Evolutionary conservation across 2,888 invertebrate genomes (phyloP).

Genomic region (Trisateles emortualis): DNA sequence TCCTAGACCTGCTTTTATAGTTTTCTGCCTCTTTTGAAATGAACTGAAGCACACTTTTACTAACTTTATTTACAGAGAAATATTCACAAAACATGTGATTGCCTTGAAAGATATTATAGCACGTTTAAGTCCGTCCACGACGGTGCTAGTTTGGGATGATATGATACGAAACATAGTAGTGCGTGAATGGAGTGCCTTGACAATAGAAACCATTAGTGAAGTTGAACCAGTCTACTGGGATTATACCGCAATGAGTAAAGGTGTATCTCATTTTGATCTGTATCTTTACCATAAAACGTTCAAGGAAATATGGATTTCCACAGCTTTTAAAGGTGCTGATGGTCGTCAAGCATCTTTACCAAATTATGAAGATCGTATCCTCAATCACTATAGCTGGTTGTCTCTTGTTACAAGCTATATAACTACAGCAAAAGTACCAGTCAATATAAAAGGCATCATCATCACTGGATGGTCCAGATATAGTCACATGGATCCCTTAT

Average conservation of each 20-base stretch:
- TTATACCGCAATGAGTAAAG: constrained; percentile 73
- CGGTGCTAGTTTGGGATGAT: constrained; percentile 93
- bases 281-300: constrained; percentile 80
- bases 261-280: constrained; percentile 59
- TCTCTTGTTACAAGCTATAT: constrained; percentile 84
- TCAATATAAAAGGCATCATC: constrained; percentile 88
- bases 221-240: constrained; percentile 91
- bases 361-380: constrained; percentile 88
- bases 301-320: constrained; percentile 91
- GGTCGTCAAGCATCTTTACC: constrained; percentile 83
- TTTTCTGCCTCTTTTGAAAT: background rate
- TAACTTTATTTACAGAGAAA: constrained; percentile 68
- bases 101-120: constrained; percentile 81
- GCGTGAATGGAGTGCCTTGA: too few species aligned
- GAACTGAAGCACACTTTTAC: too few species aligned
- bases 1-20: too few species aligned
- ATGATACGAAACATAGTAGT: constrained; percentile 86
- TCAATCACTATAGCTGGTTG: constrained; percentile 92
- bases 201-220: constrained; percentile 64
- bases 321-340: constrained; percentile 94
- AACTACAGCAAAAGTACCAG: constrained; percentile 18
- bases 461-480: constrained; percentile 92
- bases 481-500: constrained; percentile 88
- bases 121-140: constrained; percentile 79
- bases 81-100: constrained; percentile 89